A percentile compares a stretch with the other conserved stretches of the same genome.
phyloP scores from a whole-genome alignment of 1,140 invertebrate genomes.

The Drosophila subpulchrella region DNA sequence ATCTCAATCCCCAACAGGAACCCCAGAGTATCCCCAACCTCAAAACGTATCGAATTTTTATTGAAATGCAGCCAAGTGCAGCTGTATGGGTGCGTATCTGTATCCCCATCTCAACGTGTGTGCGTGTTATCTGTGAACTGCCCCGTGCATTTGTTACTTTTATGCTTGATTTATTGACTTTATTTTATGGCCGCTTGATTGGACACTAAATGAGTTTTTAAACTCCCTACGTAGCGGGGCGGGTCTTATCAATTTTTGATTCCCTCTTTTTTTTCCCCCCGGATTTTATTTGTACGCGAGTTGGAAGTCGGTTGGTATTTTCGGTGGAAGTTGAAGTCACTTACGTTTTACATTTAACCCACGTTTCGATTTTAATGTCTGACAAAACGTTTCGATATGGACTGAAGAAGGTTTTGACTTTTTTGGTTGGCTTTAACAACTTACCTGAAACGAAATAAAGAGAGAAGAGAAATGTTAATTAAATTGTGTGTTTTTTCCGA shows the following conservation, averaged over 20 bases:
- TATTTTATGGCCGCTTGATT: constrained; percentile 82
- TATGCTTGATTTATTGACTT: constrained; percentile 82
- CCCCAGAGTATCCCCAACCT: not conserved
- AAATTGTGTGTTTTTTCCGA: constrained; percentile 59
- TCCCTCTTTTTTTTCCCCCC: constrained; percentile 9
- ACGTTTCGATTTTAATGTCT: constrained; percentile 62
- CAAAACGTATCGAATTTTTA: constrained; percentile 81
- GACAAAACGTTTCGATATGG: constrained; percentile 79
- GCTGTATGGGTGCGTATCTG: constrained; percentile 19
- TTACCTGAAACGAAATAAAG: constrained; percentile 69
- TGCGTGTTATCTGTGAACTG: constrained; percentile 74
- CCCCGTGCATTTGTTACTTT: constrained; percentile 79
- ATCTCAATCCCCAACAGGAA: constrained; percentile 10
- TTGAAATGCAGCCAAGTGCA: constrained; percentile 66
- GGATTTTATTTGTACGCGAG: constrained; percentile 17
- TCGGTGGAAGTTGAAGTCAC: constrained; percentile 61
- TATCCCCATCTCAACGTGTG: constrained; percentile 24
- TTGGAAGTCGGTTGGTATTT: constrained; percentile 32
- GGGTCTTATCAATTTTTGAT: constrained; percentile 73
- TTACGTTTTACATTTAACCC: constrained; percentile 73
- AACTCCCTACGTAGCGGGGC: constrained; percentile 76
- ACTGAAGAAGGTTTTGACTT: constrained; percentile 45
- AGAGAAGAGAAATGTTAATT: constrained; percentile 66
- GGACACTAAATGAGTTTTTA: constrained; percentile 83
- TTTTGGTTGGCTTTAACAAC: constrained; percentile 36